Evolutionary conservation across 2,797 vertebrate genomes (phyloP).

Genomic region (Sebastes iracundus): DNA sequence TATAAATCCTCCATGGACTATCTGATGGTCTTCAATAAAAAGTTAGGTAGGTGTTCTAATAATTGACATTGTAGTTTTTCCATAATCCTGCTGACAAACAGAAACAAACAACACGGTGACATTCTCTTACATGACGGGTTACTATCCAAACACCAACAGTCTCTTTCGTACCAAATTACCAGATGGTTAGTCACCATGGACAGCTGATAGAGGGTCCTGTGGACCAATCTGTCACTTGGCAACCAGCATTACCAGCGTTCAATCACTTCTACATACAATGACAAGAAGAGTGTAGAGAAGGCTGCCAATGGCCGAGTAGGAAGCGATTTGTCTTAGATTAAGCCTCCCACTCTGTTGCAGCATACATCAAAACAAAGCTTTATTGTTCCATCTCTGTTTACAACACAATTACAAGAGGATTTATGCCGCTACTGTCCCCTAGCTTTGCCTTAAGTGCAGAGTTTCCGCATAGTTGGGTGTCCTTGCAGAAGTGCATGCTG

Average conservation of each 20-base stretch:
- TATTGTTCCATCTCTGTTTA: constrained; percentile 64
- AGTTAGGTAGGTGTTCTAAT: background rate
- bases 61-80: background rate
- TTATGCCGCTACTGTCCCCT: constrained; percentile 46
- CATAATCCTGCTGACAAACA: background rate
- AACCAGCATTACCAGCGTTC: constrained; percentile 5
- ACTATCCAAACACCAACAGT: constrained; percentile 9
- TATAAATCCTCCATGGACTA: background rate
- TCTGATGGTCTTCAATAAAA: background rate
- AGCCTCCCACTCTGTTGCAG: constrained; percentile 27
- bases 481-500: constrained; percentile 69
- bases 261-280: constrained; percentile 22
- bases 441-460: constrained; percentile 55
- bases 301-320: background rate
- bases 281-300: background rate
- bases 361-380: constrained; percentile 59
- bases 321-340: constrained; percentile 19
- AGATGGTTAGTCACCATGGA: constrained; percentile 47
- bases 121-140: background rate
- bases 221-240: constrained; percentile 44
- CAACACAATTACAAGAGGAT: constrained; percentile 63
- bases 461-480: constrained; percentile 54
- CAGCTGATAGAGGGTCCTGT: constrained; percentile 17
- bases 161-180: constrained; percentile 43
- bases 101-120: background rate